A percentile compares a stretch with the other conserved stretches of the same genome.
phyloP scores from a whole-genome alignment of 37 sponge, comb jelly and placozoan species.

The Ianthella basta region DNA sequence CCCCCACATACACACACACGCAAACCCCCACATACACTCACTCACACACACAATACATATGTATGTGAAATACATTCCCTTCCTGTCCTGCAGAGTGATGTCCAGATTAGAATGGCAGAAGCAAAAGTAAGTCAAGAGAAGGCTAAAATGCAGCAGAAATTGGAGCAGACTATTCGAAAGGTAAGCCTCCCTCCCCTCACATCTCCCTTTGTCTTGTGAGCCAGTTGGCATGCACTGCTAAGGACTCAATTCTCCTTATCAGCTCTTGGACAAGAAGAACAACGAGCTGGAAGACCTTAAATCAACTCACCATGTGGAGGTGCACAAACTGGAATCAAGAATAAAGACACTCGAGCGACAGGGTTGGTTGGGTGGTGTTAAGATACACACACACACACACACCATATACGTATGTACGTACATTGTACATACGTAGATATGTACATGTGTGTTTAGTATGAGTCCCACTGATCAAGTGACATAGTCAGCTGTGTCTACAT shows the following conservation, averaged over 20 bases:
- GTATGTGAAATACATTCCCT: too few species aligned
- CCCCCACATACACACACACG: too few species aligned
- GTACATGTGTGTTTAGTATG: too few species aligned
- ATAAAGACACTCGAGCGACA: conserved; percentile 8
- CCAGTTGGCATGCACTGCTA: not conserved
- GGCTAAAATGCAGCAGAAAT: conserved; percentile 27
- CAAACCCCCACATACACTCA: too few species aligned
- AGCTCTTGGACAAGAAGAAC: conserved; percentile 30
- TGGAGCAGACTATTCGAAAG: conserved; percentile 29
- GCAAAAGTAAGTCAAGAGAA: not conserved
- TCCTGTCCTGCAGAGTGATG: not conserved
- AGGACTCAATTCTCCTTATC: not conserved
- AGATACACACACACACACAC: too few species aligned
- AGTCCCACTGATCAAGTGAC: too few species aligned
- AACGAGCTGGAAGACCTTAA: conserved; percentile 30
- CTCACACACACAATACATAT: too few species aligned
- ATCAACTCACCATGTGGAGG: not conserved
- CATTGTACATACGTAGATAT: not conserved
- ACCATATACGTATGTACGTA: not conserved
- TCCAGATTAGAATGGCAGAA: not conserved
- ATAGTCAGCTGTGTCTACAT: too few species aligned
- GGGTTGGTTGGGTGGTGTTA: not conserved
- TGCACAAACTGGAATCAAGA: conserved; percentile 1
- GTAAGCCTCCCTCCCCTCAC: not conserved
- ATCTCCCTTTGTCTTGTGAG: not conserved